A percentile compares a stretch with the other conserved stretches of the same genome.
phyloP scores from a whole-genome alignment of 2,888 invertebrate genomes.

The Cybosia mesomella region DNA sequence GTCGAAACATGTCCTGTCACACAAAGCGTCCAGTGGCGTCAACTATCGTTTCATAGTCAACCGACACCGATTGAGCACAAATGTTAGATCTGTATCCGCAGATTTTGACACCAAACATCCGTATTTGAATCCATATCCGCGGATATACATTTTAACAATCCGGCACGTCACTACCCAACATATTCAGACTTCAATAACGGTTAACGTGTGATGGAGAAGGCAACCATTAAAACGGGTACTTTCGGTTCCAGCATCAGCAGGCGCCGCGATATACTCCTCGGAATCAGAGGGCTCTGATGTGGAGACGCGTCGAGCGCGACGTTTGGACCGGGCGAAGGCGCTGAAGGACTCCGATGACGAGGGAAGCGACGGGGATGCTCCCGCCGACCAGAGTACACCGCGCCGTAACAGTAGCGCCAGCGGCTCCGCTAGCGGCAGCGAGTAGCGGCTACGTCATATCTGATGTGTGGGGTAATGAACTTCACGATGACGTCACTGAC shows the following conservation, averaged over 20 bases:
- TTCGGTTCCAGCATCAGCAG: slow-evolving; percentile 73
- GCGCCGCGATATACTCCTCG: slow-evolving; percentile 94
- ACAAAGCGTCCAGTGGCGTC: no score
- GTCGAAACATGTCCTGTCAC: no score
- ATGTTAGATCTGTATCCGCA: no score
- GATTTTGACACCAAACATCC: no score
- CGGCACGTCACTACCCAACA: no score
- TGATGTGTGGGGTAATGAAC: not conserved
- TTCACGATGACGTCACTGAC: not conserved
- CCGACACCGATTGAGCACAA: no score
- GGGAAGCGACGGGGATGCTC: slow-evolving; percentile 67
- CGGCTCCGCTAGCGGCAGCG: slow-evolving; percentile 55
- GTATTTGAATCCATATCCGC: no score
- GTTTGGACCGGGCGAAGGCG: slow-evolving; percentile 92
- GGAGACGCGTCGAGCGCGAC: slow-evolving; percentile 91
- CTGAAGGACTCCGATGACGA: slow-evolving; percentile 93
- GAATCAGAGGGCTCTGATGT: slow-evolving; percentile 95
- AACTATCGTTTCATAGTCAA: no score
- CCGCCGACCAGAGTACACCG: slow-evolving; percentile 48
- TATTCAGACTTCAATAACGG: no score
- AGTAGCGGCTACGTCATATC: slow-evolving; percentile 27
- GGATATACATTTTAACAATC: no score
- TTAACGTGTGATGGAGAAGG: no score
- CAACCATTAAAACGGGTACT: not conserved
- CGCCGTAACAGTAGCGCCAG: slow-evolving; percentile 57